These are phyloP conservation scores for Drosophila flavopinicola DNA, from an alignment of 2,888 invertebrate species.

Conservation along the genomic window DNA sequence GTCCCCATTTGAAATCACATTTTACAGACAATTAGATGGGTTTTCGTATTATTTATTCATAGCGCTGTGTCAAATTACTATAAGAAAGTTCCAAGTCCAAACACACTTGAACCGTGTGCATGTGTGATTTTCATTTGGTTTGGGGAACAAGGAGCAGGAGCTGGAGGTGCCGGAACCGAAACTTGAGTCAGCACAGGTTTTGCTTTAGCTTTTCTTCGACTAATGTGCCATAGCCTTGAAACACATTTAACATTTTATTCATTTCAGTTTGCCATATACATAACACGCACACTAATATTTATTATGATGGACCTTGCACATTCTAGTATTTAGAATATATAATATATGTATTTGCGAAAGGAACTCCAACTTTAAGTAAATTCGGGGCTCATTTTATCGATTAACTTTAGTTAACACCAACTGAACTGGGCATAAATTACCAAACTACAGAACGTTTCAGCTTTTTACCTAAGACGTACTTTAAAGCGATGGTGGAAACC, in stretches of 20 bases:
- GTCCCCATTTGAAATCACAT: slow-evolving; percentile 19
- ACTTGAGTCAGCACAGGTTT: slow-evolving; percentile 53
- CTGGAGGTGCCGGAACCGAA: slow-evolving; percentile 5
- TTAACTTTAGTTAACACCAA: slow-evolving; percentile 55
- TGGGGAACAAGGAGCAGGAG: not conserved
- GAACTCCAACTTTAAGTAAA: slow-evolving; percentile 26
- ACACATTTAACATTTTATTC: slow-evolving; percentile 63
- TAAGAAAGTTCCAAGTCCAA: slow-evolving; percentile 26
- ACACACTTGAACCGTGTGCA: slow-evolving; percentile 13
- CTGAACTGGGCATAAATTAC: slow-evolving; percentile 10
- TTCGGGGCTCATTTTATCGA: slow-evolving; percentile 70
- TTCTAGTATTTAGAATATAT: not conserved
- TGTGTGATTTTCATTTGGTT: slow-evolving; percentile 2
- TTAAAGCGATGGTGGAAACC: not conserved
- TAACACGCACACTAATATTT: slow-evolving; percentile 45
- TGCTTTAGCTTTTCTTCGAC: slow-evolving; percentile 53
- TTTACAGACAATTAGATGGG: slow-evolving; percentile 28
- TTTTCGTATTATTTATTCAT: slow-evolving; percentile 44
- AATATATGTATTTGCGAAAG: slow-evolving; percentile 24
- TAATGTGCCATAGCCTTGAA: slow-evolving; percentile 64
- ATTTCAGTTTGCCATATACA: slow-evolving; percentile 30
- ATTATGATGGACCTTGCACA: slow-evolving; percentile 9
- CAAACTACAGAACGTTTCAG: not conserved
- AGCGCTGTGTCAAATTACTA: slow-evolving; percentile 23
- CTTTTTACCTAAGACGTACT: slow-evolving; percentile 31